Evolutionary conservation across 2,797 vertebrate species (phyloP).

Genomic region (Erithacus rubecula): DNA sequence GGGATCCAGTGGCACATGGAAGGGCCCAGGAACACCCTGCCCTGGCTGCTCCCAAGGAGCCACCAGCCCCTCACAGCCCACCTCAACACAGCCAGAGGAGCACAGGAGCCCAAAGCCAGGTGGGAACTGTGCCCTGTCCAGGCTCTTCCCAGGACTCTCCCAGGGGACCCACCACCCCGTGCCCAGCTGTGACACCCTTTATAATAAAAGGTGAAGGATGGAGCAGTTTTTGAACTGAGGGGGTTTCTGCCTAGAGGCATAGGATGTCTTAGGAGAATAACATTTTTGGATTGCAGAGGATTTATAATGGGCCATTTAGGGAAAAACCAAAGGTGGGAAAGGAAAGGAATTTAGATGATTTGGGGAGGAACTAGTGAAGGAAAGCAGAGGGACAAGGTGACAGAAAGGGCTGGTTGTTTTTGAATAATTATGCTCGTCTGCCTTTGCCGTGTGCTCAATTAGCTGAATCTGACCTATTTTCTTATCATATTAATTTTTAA

Average conservation of each 20-base stretch:
- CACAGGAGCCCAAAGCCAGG: background rate
- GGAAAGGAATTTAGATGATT: background rate
- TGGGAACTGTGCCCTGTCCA: background rate
- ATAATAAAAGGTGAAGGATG: background rate
- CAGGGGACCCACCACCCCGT: background rate
- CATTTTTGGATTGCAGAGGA: background rate
- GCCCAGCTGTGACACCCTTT: background rate
- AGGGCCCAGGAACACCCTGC: background rate
- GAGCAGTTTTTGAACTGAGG: background rate
- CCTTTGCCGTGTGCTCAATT: rapidly evolving
- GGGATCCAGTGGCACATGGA: background rate
- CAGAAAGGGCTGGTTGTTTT: background rate
- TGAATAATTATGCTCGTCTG: rapidly evolving
- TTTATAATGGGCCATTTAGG: background rate
- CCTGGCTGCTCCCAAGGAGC: background rate
- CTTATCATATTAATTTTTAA: background rate
- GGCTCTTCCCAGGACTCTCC: background rate
- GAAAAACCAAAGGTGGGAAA: background rate
- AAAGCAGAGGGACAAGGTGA: background rate
- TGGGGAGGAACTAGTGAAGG: background rate
- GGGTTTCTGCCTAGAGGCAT: background rate
- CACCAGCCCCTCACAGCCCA: background rate
- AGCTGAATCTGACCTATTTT: background rate
- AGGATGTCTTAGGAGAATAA: background rate
- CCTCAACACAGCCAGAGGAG: background rate